Evolutionary conservation across 2,113 vertebrate species (phyloP), one percentile per base, ranked within the genome.

Genomic region (Notothenia coriiceps): DNA sequence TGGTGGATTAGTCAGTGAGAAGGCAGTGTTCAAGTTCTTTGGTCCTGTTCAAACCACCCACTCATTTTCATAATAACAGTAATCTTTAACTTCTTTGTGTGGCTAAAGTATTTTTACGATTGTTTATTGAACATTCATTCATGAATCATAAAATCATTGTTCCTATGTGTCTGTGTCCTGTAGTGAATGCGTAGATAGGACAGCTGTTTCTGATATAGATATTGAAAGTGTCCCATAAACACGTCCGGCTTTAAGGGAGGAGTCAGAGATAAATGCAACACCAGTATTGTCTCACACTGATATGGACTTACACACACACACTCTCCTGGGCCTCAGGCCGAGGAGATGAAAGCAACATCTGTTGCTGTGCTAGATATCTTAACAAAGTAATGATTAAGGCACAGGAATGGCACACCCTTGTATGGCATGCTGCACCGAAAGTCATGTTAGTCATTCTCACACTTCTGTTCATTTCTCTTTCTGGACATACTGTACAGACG

Each of bases 331-430:
- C 22, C 22, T 22, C 22, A 22, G 22, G 22, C 22, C 22, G 22
- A 25, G 22, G 44, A 80, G 84, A 87, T 88, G 69, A 88, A 77
- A 29, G 83, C 72, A 59, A 52, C 61, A 82, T 80, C 57, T 84
- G 66, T 62, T 82, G 47, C 22, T 52, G 49, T 2, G 18, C 47
- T 65, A 20, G 66, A 74, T 65, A 68, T 70, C 83, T 84, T 71
- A 75, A 84, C 77, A 70, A 78, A 83, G 75, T 13, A 55, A 78
- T 71, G 80, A 76, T 70, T 70, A 87, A 86, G 68, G 62, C 14
- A 29, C 61, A 70, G 50, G 56, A 84, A 66, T 65, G 44, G 43
- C 51, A 71, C 67, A 49, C n/a, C 3, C 25, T 47, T 55, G 47
- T 64, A 15, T 73, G n/a, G 68, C 65, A 56, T 3, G 10, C 49